Percentiles rank a stretch among this genome's conserved stretches.
phyloP scores from a whole-genome alignment of 2,888 invertebrate genomes.

The Orchesella flavescens region DNA sequence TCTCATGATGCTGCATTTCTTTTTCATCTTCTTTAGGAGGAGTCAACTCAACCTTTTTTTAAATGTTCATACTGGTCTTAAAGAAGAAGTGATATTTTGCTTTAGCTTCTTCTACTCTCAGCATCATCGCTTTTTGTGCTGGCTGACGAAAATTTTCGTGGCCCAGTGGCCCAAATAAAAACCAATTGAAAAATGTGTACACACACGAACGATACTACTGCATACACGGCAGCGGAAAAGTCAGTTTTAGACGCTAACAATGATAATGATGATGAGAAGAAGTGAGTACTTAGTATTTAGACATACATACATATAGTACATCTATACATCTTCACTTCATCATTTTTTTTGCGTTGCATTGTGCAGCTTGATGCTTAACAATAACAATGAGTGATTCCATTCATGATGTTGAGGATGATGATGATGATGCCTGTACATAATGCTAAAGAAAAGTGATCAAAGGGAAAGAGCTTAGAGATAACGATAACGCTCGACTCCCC shows the following conservation, averaged over 20 bases:
- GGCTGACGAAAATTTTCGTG: slow-evolving; percentile 23
- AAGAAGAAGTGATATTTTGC: slow-evolving; percentile 19
- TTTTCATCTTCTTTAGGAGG: no score
- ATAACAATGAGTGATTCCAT: not conserved
- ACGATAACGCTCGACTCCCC: not conserved
- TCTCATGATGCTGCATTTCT: slow-evolving; percentile 15
- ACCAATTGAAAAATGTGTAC: not conserved
- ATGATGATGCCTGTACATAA: no score
- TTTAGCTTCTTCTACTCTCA: not conserved
- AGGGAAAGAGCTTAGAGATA: not conserved
- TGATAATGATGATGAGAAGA: slow-evolving; percentile 5
- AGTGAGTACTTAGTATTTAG: not conserved
- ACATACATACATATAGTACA: slow-evolving; percentile 6
- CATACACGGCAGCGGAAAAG: not conserved
- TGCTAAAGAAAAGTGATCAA: no score
- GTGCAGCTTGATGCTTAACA: not conserved
- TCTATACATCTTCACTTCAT: not conserved
- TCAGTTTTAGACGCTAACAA: slow-evolving; percentile 11
- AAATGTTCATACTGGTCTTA: slow-evolving; percentile 9
- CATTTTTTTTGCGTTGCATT: not conserved
- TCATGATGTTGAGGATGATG: no score
- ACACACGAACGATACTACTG: not conserved
- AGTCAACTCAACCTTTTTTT: not conserved
- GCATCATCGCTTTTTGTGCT: not conserved
- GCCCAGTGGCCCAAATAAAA: slow-evolving; percentile 53